Evolutionary conservation across 35 echinoderm and acorn worm species (phyloP).

Genomic region (Ophioderma brevispina): DNA sequence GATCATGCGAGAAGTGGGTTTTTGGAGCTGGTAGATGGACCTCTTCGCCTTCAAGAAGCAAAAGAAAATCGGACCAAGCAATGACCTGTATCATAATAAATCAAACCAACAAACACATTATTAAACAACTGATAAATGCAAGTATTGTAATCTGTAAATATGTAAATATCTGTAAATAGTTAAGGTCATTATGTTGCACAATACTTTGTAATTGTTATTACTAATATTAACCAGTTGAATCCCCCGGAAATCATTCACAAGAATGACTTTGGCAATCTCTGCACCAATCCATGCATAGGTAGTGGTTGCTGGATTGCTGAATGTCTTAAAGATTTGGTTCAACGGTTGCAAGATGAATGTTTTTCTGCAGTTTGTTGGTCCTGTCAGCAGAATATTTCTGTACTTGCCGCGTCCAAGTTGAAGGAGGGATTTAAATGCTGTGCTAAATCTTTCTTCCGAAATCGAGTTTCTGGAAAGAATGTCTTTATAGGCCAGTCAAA

Average conservation of each 20-base stretch:
- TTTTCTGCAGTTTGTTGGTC: slow-evolving; percentile 44
- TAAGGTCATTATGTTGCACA: no score
- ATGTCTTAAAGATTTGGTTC: slow-evolving; percentile 9
- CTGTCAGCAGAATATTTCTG: slow-evolving; percentile 35
- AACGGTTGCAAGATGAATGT: slow-evolving; percentile 27
- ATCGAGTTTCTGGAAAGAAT: neutral
- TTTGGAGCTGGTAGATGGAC: slow-evolving; percentile 40
- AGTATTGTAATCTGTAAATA: no score
- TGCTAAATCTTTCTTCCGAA: neutral
- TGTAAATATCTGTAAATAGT: no score
- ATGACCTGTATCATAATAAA: neutral
- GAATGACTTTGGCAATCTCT: slow-evolving; percentile 25
- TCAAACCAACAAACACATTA: no score
- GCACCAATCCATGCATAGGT: slow-evolving; percentile 45
- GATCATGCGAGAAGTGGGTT: slow-evolving; percentile 36
- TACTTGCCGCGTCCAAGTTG: slow-evolving; percentile 18
- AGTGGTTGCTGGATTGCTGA: slow-evolving; percentile 16
- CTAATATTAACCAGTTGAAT: neutral
- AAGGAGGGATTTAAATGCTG: neutral
- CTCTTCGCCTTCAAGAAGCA: slow-evolving; percentile 42
- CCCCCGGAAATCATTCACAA: slow-evolving; percentile 38
- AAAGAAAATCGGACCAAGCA: slow-evolving; percentile 43
- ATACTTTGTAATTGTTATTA: no score
- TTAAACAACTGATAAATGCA: no score
- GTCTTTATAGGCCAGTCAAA: no score